Percentiles rank a stretch among this genome's conserved stretches.
These are phyloP conservation scores for Drosophila formosana DNA, from an alignment of 2,888 invertebrate genomes.

Conservation along the genomic window DNA sequence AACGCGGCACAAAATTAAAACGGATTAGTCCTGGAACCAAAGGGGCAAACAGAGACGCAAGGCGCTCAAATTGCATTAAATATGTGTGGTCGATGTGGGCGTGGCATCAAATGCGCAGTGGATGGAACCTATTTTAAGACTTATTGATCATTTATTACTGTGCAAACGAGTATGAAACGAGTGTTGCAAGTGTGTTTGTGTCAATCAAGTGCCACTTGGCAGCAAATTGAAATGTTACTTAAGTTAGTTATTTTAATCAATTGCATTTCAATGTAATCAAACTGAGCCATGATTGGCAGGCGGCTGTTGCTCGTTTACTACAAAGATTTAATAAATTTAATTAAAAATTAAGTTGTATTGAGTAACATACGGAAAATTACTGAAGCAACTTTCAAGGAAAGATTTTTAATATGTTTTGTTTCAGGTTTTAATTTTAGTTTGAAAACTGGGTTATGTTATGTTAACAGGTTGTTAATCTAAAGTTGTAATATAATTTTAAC, in stretches of 20 bases:
- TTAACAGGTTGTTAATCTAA: too few relatives aligned
- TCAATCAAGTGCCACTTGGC: slow-evolving; percentile 23
- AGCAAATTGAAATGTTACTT: slow-evolving; percentile 25
- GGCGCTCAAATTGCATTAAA: slow-evolving; percentile 27
- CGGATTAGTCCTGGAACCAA: slow-evolving; percentile 47
- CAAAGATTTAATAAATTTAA: background rate
- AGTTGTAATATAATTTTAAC: too few relatives aligned
- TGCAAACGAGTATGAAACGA: slow-evolving; percentile 10
- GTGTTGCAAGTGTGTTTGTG: slow-evolving; percentile 1
- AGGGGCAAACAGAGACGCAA: background rate
- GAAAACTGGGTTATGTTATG: too few relatives aligned
- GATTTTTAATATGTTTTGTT: too few relatives aligned
- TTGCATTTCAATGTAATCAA: slow-evolving; percentile 2
- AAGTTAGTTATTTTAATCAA: slow-evolving; percentile 25
- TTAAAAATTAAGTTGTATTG: background rate
- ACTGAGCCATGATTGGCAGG: background rate
- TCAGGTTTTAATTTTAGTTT: too few relatives aligned
- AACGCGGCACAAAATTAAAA: slow-evolving; percentile 60
- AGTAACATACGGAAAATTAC: too few relatives aligned
- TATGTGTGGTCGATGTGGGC: background rate
- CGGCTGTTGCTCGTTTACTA: background rate
- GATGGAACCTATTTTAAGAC: slow-evolving; percentile 35
- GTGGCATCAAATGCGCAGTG: slow-evolving; percentile 32
- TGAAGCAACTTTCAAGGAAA: too few relatives aligned
- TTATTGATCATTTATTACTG: slow-evolving; percentile 39